Evolutionary conservation across 2,113 vertebrate species (phyloP), one percentile per base, ranked within the genome.

Genomic region (Rhagologus leucostigma): DNA sequence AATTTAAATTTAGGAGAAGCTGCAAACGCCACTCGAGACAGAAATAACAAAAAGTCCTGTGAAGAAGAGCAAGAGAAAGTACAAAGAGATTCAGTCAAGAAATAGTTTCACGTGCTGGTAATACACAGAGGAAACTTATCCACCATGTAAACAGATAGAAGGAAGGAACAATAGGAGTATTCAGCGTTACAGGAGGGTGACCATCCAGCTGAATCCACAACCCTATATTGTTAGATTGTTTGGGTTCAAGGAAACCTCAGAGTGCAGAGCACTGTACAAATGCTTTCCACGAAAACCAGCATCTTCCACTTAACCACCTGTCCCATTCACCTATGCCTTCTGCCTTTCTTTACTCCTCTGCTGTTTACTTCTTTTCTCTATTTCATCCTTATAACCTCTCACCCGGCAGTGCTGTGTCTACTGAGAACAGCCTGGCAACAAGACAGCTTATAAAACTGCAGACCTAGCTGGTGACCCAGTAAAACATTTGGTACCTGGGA

Each of bases 401-500:
- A 6, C 33, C 57, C 46, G 41, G 57, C 59, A 60, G 14, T 33
- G 27, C 59, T 75, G 23, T n/a, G 53, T 64, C 70, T 89, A 7
- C 62, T n/a, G 67, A 91, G 85, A 85, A 21, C 46, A 73, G 11
- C 42, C 46, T 90, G 71, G 42, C 50, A 95, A 39, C 37, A 46
- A 57, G 55, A 53, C 46, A 80, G 29, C 42, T 84, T 39, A 80
- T 53, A 65, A 93, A 95, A 73, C 32, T 74, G 47, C 50, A 94
- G 85, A 83, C 32, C 37, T 20, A 90, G 70, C 8, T 65, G 50
- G 71, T 62, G 82, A 90, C 75, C 81, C 82, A 37, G 29, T n/a
- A 88, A 94, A 90, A 76, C 11, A 39, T 46, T 64, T n/a, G n/a
- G 24, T 76, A 33, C 24, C 78, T 83, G 67, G 41, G 74, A 93